Base-by-base conservation (phyloP, 1,140 invertebrate genomes). In the Vanessa atalanta region DNA sequence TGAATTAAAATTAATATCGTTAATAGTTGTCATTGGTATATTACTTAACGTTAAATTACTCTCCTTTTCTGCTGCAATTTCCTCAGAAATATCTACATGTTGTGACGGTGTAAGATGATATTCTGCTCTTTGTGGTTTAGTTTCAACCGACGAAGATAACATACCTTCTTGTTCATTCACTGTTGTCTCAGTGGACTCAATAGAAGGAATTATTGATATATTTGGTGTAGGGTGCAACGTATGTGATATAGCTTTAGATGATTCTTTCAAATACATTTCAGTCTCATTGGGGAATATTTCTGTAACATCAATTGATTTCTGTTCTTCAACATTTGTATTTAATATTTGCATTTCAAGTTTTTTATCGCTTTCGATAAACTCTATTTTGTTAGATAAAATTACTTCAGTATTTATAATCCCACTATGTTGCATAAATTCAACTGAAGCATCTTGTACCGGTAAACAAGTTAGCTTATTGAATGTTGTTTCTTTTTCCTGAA, bases 401-500 rank as follows among this genome's bases (percentile, higher is more conserved):
- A 91, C 73, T 83, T 93, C 86, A 61, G 88, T 87, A 47, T 83
- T 69, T 65, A 88, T 79, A 14, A 86, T 83, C 48, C 81, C 81
- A 26, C 68, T 79, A 13, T 83, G 64, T 14, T 88, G 87, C 48
- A 88, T 65, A 76, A 86, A 81, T 47, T 76, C 69, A 70, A 89
- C 13, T 23, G 75, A 67, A n/a, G 77, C 82, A 67, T 86, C 84
- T 43, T 81, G 65, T 51, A 67, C 79, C 68, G 76, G 60, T 55
- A 80, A 12, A 31, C 26, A 11, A 66, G 60, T 64, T 63, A 76
- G 65, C 31, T 31, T 55, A 13, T 77, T 64, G 68, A 89, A 81
- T 31, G 80, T 57, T 64, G 80, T 80, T 80, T 89, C 91, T 79
- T 83, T 85, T 65, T 93, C 89, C 50, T 80, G 77, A 37, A 73